Evolutionary conservation across 2,888 invertebrate genomes (phyloP), one percentile per base, ranked within the genome.

Genomic region (Agonopterix arenella): DNA sequence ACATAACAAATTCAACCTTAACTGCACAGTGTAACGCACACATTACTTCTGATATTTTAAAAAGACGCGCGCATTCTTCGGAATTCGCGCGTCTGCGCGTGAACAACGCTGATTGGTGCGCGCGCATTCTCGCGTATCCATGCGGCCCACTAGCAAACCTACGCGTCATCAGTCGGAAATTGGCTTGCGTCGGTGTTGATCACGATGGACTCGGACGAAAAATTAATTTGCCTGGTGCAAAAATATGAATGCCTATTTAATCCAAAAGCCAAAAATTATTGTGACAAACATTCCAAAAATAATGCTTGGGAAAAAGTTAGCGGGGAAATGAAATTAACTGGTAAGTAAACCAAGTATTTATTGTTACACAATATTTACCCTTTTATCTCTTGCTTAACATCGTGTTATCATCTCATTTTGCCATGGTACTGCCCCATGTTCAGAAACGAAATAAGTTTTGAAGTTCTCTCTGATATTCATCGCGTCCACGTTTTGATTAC

Each of bases 381-480:
- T 13, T 13, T 13, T 13, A 13, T 13, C 13, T 13, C 13, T 13
- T 13, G 13, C 13, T 36, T 49, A 49, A 53, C 48, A 56, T 55
- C 52, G 45, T 54, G 28, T 47, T 44, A 54, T 52, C 50, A 50
- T 56, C 41, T 54, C 50, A 28, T 52, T 51, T 51, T 56, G 52
- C 53, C 53, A 56, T 11, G 36, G 40, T 46, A 57, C 53, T 52
- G 53, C 47, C 47, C 53, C 53, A 53, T 51, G 37, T 38, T 48
- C 53, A 49, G 53, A 53, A 48, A 44, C 53, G 42, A 55, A 58
- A 50, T 57, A 57, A 41, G 53, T 44, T 37, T 52, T 57, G 37
- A 57, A 55, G 10, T 37, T 8, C 8, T 37, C 10, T 37, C 37
- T 8, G 10, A 37, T 37, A 37, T 8, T 37, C 37, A 37, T 37